Evolutionary conservation across 2,797 vertebrate genomes (phyloP).

Genomic region (Eospalax fontanierii): DNA sequence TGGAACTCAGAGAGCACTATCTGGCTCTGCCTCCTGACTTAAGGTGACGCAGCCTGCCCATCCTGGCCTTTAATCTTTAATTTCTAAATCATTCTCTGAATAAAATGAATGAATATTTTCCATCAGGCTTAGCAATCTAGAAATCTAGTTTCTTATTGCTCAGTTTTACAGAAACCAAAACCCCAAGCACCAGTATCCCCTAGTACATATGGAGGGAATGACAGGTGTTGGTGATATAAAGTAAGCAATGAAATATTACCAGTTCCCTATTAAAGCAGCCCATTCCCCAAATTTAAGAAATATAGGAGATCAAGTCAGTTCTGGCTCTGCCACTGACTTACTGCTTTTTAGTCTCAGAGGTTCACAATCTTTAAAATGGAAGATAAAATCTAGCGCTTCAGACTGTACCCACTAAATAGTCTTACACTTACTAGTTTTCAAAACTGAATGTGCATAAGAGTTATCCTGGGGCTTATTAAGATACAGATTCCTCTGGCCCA

Average conservation of each 20-base stretch:
- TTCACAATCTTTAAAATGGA: too few species aligned
- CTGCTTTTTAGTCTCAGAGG: too few species aligned
- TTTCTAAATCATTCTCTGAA: not conserved
- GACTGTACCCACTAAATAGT: conserved; percentile 22
- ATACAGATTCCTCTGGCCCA: not conserved
- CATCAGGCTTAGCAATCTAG: not conserved
- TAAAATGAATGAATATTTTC: conserved; percentile 53
- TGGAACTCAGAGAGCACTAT: too few species aligned
- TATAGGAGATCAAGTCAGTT: not conserved
- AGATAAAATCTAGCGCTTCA: not conserved
- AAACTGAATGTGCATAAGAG: conserved; percentile 45
- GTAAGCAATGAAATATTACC: conserved; percentile 19
- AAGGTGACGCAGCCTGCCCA: too few species aligned
- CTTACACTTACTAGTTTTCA: conserved; percentile 15
- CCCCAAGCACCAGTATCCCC: not conserved
- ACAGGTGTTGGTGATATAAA: not conserved
- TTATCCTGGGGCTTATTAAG: conserved; percentile 24
- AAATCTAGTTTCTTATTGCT: conserved; percentile 43
- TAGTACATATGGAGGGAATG: not conserved
- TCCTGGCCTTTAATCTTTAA: not conserved
- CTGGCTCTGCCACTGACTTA: conserved; percentile 52
- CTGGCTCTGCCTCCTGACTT: too few species aligned
- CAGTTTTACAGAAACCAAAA: conserved; percentile 43
- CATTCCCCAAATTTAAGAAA: conserved; percentile 62
- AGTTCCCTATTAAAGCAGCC: not conserved